Conservation (phyloP, 2,888 invertebrate genomes). For the Deilephila elpenor region DNA sequence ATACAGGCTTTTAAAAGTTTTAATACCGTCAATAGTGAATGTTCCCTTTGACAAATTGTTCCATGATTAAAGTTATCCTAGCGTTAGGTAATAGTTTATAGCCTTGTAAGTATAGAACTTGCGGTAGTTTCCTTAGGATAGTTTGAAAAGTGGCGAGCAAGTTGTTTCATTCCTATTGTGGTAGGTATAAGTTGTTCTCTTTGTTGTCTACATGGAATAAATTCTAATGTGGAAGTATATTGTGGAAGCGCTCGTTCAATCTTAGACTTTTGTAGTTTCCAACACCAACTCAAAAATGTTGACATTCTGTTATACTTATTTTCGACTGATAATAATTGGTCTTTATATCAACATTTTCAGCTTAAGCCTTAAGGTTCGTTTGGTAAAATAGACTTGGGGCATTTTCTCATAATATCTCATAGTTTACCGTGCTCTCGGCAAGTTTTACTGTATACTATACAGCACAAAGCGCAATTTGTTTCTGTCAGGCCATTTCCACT, state of each 20-base stretch:
- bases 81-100: not conserved
- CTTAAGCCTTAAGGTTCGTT: not conserved
- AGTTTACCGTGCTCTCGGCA: not conserved
- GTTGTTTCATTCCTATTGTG: not conserved
- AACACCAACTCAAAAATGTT: too few relatives aligned
- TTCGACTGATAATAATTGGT: too few relatives aligned
- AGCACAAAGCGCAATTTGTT: not conserved
- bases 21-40: too few relatives aligned
- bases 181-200: not conserved
- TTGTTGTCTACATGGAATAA: not conserved
- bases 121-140: not conserved
- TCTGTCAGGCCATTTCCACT: not conserved
- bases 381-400: not conserved
- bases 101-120: not conserved
- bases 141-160: not conserved
- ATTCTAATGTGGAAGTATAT: not conserved
- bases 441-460: not conserved
- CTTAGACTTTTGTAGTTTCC: too few relatives aligned
- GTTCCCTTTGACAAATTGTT: not conserved
- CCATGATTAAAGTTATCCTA: not conserved
- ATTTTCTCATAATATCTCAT: not conserved
- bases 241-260: too few relatives aligned
- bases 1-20: too few relatives aligned
- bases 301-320: too few relatives aligned
- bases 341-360: too few relatives aligned